Evolutionary conservation across 2,797 vertebrate species (phyloP).

Genomic region (Cottoperca gobio): DNA sequence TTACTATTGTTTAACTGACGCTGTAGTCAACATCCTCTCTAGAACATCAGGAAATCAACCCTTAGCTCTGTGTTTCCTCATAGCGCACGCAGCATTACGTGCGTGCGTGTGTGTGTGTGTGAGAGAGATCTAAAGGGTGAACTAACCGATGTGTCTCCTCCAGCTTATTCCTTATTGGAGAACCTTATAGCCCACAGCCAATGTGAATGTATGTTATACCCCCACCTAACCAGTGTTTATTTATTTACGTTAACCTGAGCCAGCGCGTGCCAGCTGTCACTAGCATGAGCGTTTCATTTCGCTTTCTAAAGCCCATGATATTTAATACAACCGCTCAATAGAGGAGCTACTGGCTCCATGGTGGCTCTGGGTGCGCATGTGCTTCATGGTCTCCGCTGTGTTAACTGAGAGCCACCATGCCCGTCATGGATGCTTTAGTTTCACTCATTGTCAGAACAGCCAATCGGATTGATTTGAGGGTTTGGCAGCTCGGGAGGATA

Average conservation of each 20-base stretch:
- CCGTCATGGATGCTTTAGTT: slow-evolving; percentile 62
- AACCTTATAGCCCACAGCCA: slow-evolving; percentile 9
- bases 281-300: slow-evolving; percentile 71
- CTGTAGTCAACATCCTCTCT: slow-evolving; percentile 71
- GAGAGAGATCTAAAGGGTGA: slow-evolving; percentile 13
- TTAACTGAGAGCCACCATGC: slow-evolving; percentile 70
- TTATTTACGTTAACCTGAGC: slow-evolving; percentile 83
- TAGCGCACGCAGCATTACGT: slow-evolving; percentile 44
- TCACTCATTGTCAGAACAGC: slow-evolving; percentile 77
- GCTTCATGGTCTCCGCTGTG: slow-evolving; percentile 5
- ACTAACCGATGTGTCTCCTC: background rate
- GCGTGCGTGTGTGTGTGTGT: slow-evolving; percentile 45
- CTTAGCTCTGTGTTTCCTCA: slow-evolving; percentile 51
- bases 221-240: slow-evolving; percentile 69
- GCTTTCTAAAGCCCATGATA: slow-evolving; percentile 86
- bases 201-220: slow-evolving; percentile 51
- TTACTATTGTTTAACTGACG: slow-evolving; percentile 61
- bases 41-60: slow-evolving; percentile 65
- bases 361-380: slow-evolving; percentile 62
- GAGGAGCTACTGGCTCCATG: slow-evolving; percentile 67
- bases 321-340: slow-evolving; percentile 81
- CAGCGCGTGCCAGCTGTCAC: slow-evolving; percentile 78
- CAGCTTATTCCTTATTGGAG: background rate
- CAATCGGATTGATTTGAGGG: slow-evolving; percentile 73
- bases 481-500: slow-evolving; percentile 50